phyloP scores from a whole-genome alignment of 2,797 vertebrate genomes.

The Limnodromus scolopaceus region DNA sequence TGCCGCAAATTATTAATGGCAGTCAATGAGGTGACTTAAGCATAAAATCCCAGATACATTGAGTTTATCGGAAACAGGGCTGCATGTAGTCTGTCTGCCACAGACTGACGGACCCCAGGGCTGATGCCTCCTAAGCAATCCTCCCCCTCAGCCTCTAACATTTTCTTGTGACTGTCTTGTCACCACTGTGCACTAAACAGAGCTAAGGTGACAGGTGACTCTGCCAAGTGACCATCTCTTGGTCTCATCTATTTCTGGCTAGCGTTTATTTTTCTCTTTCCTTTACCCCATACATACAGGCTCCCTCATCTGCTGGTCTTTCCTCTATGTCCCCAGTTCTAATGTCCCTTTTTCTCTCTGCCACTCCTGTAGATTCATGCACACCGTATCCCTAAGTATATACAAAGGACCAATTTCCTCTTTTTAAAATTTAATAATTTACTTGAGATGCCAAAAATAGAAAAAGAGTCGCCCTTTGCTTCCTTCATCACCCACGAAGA shows the following conservation, averaged over 20 bases:
- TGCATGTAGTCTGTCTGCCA: neutral
- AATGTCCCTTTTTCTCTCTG: neutral
- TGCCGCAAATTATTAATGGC: neutral
- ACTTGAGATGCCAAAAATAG: neutral
- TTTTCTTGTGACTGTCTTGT: neutral
- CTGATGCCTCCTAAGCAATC: neutral
- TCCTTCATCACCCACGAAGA: neutral
- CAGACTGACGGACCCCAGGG: neutral
- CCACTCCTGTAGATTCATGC: neutral
- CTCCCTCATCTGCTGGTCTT: neutral
- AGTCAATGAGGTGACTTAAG: neutral
- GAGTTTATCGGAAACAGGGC: neutral
- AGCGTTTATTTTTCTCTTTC: neutral
- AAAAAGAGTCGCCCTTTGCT: neutral
- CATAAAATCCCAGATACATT: neutral
- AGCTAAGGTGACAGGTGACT: neutral
- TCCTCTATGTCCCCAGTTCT: neutral
- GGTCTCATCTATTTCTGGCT: neutral
- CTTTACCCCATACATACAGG: accelerated
- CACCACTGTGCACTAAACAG: neutral
- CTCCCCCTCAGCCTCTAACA: neutral
- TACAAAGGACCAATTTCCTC: neutral
- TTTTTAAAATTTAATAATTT: neutral
- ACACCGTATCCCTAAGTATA: no score
- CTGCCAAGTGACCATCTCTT: neutral